Evolutionary conservation across 2,797 vertebrate genomes (phyloP), one percentile per base, ranked within the genome.

Genomic region (Betta splendens): DNA sequence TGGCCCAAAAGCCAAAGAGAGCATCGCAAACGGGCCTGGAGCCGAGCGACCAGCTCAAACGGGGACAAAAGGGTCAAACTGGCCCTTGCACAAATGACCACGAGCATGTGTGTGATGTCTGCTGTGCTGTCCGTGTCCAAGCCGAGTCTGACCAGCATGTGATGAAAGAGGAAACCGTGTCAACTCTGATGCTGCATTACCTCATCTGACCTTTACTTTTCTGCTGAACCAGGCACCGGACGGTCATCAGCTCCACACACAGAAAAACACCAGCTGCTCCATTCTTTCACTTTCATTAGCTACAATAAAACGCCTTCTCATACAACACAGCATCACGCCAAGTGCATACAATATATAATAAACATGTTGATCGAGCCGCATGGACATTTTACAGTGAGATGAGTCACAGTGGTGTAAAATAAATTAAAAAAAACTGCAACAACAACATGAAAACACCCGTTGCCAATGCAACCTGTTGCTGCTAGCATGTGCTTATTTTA

Each of bases 11-110:
- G 39, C 46, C 72, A 44, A 50, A 64, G 57, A 74, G 52, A 39
- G 77, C 15, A 59, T 9, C 38, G 77, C 65, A 71, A 77, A 72
- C 53, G 71, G 69, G 51, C 54, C 31, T 64, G 60, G 51, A 64
- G 76, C 63, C 59, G 72, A 49, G 47, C 28, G 5, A 44, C 22
- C 31, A 75, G 49, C 53, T 64, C 60, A 85, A 69, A 75, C 51
- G 61, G n/a, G n/a, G 43, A 72, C 54, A 49, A 29, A 52, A 63
- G 17, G 23, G 29, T 60, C 46, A 77, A 42, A 68, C 20, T 42
- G 53, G 33, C 54, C 52, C 65, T 64, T 52, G n/a, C n/a, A n/a
- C n/a, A n/a, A 28, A 39, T 7, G 15, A 51, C 9, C 29, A 62
- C 23, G 21, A 16, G 17, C 12, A 9, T 54, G 13, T 44, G 22